Evolutionary conservation across 1,140 invertebrate species (phyloP).

Genomic region (Amyelois transitella): DNA sequence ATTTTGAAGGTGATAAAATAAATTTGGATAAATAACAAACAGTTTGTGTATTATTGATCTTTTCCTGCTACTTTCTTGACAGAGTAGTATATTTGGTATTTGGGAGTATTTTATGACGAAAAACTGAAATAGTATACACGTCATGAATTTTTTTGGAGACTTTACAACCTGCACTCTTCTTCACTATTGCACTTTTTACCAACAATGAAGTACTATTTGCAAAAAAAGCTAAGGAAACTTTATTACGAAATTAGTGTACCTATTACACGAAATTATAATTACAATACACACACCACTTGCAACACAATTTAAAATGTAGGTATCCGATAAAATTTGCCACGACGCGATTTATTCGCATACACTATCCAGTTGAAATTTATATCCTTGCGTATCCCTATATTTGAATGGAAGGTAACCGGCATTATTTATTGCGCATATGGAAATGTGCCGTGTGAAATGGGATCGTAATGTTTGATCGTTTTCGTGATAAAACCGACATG

Average conservation of each 20-base stretch:
- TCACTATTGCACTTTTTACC: too few relatives aligned
- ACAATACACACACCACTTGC: background rate
- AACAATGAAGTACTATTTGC: too few relatives aligned
- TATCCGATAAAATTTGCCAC: background rate
- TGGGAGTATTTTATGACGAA: too few relatives aligned
- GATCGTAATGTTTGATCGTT: slow-evolving; percentile 55
- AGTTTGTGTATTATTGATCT: too few relatives aligned
- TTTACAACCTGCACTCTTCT: too few relatives aligned
- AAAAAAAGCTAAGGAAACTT: background rate
- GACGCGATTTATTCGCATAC: background rate
- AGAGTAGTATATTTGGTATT: too few relatives aligned
- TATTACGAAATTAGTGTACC: background rate
- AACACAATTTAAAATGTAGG: background rate
- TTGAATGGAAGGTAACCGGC: slow-evolving; percentile 36
- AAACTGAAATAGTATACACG: too few relatives aligned
- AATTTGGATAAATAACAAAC: too few relatives aligned
- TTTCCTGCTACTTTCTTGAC: too few relatives aligned
- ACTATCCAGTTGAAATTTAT: background rate
- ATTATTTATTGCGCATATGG: slow-evolving; percentile 53
- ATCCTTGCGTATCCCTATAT: slow-evolving; percentile 21
- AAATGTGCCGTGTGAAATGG: slow-evolving; percentile 44
- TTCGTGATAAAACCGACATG: slow-evolving; percentile 41
- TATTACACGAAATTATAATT: background rate
- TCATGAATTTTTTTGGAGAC: too few relatives aligned
- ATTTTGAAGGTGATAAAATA: too few relatives aligned